These are phyloP conservation scores for Zeuzera pyrina DNA, from an alignment of 2,888 invertebrate species.

Conservation along the genomic window DNA sequence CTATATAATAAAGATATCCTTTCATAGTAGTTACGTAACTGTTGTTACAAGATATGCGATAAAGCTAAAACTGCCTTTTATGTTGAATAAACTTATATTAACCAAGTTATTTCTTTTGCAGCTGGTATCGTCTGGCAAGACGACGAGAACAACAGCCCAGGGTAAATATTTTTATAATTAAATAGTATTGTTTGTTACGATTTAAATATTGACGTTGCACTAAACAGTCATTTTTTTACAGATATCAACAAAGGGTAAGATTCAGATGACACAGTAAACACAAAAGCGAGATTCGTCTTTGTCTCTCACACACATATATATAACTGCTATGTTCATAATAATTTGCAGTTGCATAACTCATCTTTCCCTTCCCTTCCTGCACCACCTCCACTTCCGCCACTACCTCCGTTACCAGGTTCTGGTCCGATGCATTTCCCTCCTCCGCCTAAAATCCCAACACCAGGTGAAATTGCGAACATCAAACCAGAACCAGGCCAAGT, in stretches of 20 bases:
- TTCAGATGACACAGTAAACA: no score
- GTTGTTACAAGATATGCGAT: no score
- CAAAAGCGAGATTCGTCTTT: slow-evolving; percentile 29
- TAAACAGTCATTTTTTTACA: slow-evolving; percentile 29
- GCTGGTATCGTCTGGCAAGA: slow-evolving; percentile 18
- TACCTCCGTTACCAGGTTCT: slow-evolving; percentile 14
- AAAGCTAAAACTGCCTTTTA: not conserved
- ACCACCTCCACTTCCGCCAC: slow-evolving; percentile 8
- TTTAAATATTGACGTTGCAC: no score
- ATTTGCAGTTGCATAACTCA: slow-evolving; percentile 17
- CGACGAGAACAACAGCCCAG: slow-evolving; percentile 9
- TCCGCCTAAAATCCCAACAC: slow-evolving; percentile 8
- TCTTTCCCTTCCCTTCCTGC: slow-evolving; percentile 10
- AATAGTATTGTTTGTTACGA: no score
- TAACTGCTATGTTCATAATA: not conserved
- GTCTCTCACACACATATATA: no score
- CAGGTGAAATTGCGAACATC: slow-evolving; percentile 22
- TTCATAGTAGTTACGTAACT: no score
- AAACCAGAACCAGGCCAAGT: slow-evolving; percentile 21
- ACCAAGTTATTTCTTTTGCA: slow-evolving; percentile 16
- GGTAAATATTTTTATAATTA: slow-evolving; percentile 2
- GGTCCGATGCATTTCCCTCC: slow-evolving; percentile 14
- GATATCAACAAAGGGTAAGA: slow-evolving; percentile 26
- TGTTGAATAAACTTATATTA: slow-evolving; percentile 4
- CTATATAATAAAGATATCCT: no score